Evolutionary conservation across 2,113 vertebrate species (phyloP), one percentile per base, ranked within the genome.

Genomic region (Bujurquina vittata): DNA sequence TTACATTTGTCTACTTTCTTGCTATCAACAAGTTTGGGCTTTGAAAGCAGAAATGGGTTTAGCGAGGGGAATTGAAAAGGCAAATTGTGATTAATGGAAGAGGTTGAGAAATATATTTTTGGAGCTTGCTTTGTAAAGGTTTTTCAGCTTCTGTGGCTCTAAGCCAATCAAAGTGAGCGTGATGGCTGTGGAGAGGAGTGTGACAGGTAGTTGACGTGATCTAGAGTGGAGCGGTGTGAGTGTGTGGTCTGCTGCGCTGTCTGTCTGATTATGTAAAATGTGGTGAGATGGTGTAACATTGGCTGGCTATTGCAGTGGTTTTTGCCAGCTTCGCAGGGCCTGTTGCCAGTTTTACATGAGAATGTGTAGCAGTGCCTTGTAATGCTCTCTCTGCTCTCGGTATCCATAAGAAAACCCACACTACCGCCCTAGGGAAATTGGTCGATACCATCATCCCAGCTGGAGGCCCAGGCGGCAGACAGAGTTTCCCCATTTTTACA

Each of bases 391-490:
- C 78, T 74, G 67, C 76, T 84, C 81, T 89, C 61, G 67, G 59
- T 75, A 85, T 89, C 88, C 91, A 74, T 87, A 91, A 93, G 92
- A 93, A 93, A 94, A 89, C 87, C 89, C 89, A 91, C 91, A 88
- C 90, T 84, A 23, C 88, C 72, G 75, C 90, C 86, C 78, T 5
- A 69, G 92, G 92, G 92, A 87, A 91, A 85, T 69, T 83, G 92
- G 93, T 94, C 92, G 84, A 95, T 95, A 92, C 88, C 93, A 93
- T 95, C 94, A 93, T 91, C 94, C 75, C 93, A 95, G 94, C 91
- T 92, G 93, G 94, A 88, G 89, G 86, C 90, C 67, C 56, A n/a
- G 85, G 86, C 84, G 23, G 88, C 89, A 94, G 90, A 90, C 86
- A 76, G 84, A 81, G 78, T 84, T 91, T 93, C 85, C 85, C 87